These are phyloP conservation scores for Corella eumyota DNA, from an alignment of 23 tunicate genomes.

Conservation along the genomic window DNA sequence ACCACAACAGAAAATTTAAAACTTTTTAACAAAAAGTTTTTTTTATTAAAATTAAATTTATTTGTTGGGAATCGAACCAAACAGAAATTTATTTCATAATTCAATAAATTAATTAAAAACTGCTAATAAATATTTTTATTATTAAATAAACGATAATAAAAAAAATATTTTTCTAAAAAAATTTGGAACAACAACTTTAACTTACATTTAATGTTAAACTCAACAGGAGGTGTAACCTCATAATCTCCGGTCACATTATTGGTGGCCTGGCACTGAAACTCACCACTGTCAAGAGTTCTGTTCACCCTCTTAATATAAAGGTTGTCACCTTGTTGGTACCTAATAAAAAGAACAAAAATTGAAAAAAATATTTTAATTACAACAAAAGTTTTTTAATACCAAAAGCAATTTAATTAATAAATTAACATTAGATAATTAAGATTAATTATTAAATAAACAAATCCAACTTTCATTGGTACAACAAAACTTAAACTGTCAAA, in stretches of 20 bases:
- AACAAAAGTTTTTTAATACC: too few relatives aligned
- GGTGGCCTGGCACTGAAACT: slow-evolving; percentile 8
- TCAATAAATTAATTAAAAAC: background rate
- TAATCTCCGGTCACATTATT: background rate
- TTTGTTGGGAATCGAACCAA: background rate
- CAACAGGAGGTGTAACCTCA: background rate
- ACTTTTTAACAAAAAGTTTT: too few relatives aligned
- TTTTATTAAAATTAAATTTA: too few relatives aligned
- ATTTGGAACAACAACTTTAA: background rate
- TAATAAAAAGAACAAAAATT: background rate
- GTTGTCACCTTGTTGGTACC: background rate
- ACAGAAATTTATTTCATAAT: background rate
- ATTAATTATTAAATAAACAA: too few relatives aligned
- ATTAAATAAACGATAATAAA: background rate
- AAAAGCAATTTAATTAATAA: too few relatives aligned
- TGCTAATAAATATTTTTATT: background rate
- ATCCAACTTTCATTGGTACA: too few relatives aligned
- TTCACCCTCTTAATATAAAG: background rate
- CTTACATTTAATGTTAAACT: slow-evolving; percentile 19
- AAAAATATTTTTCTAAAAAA: background rate
- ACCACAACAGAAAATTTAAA: too few relatives aligned
- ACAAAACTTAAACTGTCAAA: too few relatives aligned
- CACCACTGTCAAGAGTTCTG: background rate
- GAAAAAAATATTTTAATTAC: background rate
- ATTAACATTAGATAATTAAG: too few relatives aligned